A percentile compares a stretch with the other conserved stretches of the same genome.
Conservation (phyloP, 2,797 vertebrate species). For the Falco concolor region DNA sequence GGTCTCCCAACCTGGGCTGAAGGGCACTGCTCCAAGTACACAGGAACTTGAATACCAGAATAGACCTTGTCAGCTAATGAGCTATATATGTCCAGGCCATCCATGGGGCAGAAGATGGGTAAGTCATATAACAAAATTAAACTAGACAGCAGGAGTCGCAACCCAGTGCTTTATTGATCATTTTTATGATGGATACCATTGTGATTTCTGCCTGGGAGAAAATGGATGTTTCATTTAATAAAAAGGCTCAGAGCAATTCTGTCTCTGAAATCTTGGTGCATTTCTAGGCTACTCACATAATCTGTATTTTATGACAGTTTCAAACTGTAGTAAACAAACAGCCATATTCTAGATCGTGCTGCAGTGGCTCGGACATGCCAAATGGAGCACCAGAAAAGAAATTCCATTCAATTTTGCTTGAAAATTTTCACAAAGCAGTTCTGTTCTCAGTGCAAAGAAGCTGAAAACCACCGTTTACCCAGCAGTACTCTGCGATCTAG, state of each 20-base stretch:
- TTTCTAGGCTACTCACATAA: background rate
- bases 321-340: background rate
- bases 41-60: background rate
- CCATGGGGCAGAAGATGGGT: background rate
- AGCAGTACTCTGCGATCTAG: background rate
- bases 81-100: background rate
- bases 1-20: background rate
- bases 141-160: background rate
- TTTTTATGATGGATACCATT: background rate
- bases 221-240: background rate
- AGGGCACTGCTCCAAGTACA: background rate
- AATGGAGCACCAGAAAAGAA: background rate
- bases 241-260: background rate
- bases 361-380: background rate
- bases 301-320: background rate
- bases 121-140: background rate
- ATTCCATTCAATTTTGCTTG: background rate
- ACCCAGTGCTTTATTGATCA: conserved; percentile 13
- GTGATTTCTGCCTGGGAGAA: conserved; percentile 20
- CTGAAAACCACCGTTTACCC: background rate
- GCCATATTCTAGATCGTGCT: background rate
- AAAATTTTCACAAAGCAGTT: background rate
- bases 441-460: background rate
- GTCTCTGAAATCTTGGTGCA: background rate
- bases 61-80: background rate